A percentile compares a stretch with the other conserved stretches of the same genome.
Conservation (phyloP, 2,888 invertebrate species). For the Eupithecia exiguata region DNA sequence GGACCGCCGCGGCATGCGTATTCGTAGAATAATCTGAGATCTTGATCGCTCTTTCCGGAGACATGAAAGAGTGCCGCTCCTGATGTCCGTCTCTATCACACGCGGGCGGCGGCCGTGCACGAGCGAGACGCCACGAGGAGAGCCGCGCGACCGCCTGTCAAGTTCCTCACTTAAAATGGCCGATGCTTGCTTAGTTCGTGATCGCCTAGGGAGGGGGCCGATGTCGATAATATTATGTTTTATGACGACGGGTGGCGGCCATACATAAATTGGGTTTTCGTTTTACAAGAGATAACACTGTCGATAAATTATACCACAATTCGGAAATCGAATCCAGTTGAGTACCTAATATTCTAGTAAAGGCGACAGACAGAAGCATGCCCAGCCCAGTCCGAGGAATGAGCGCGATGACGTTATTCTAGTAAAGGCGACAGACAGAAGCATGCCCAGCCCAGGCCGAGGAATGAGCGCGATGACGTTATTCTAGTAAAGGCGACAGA, state of each 20-base stretch:
- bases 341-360: conserved; percentile 52
- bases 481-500: conserved; percentile 49
- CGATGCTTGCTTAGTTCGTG: conserved; percentile 78
- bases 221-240: conserved; percentile 82
- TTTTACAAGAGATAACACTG: conserved; percentile 78
- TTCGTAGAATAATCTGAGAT: conserved; percentile 61
- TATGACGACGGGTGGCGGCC: conserved; percentile 72
- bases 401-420: too few species aligned
- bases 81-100: conserved; percentile 54
- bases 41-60: conserved; percentile 67
- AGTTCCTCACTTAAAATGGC: conserved; percentile 79
- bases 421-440: conserved; percentile 45
- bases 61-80: conserved; percentile 73
- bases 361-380: conserved; percentile 35
- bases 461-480: too few species aligned
- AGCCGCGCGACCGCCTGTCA: conserved; percentile 65
- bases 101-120: conserved; percentile 29
- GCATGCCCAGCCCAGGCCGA: not conserved
- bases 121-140: conserved; percentile 38
- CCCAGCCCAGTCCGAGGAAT: not conserved
- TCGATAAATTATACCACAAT: conserved; percentile 74
- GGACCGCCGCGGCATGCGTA: conserved; percentile 35
- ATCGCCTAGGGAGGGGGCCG: conserved; percentile 81
- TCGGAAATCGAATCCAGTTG: conserved; percentile 65
- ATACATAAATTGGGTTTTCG: conserved; percentile 79